A percentile compares a stretch with the other conserved stretches of the same genome.
phyloP scores from a whole-genome alignment of 2,888 invertebrate species.

The Julus scandinavius region DNA sequence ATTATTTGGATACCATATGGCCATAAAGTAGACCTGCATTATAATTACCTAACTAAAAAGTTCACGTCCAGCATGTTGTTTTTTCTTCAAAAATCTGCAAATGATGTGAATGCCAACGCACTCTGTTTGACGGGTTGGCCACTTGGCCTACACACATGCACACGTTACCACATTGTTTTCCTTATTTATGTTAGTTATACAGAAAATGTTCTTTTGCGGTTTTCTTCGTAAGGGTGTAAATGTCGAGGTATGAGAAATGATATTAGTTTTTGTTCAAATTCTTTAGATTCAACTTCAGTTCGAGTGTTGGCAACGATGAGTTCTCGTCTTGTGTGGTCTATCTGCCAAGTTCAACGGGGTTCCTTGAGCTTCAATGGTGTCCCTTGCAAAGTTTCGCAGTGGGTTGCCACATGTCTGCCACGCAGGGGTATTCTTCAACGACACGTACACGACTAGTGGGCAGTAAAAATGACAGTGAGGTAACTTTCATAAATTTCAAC shows the following conservation, averaged over 20 bases:
- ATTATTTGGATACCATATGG: conserved; percentile 14
- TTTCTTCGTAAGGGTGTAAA: conserved; percentile 13
- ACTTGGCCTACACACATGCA: neutral
- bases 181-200: neutral
- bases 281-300: conserved; percentile 21
- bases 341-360: conserved; percentile 27
- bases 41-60: neutral
- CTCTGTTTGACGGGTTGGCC: conserved; percentile 4
- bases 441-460: neutral
- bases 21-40: conserved; percentile 2
- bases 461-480: neutral
- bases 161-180: conserved; percentile 32
- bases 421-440: neutral
- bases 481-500: conserved; percentile 8
- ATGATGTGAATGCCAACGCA: conserved; percentile 13
- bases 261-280: conserved; percentile 27
- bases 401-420: conserved; percentile 27
- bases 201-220: conserved; percentile 12
- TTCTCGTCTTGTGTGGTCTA: conserved; percentile 33
- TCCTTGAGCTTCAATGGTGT: conserved; percentile 27
- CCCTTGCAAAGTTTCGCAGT: conserved; percentile 13
- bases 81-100: neutral
- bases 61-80: neutral
- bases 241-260: conserved; percentile 14
- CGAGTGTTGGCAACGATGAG: conserved; percentile 26